These are phyloP conservation scores for Urosaurus nigricauda DNA, from an alignment of 2,797 vertebrate species.

Conservation along the genomic window DNA sequence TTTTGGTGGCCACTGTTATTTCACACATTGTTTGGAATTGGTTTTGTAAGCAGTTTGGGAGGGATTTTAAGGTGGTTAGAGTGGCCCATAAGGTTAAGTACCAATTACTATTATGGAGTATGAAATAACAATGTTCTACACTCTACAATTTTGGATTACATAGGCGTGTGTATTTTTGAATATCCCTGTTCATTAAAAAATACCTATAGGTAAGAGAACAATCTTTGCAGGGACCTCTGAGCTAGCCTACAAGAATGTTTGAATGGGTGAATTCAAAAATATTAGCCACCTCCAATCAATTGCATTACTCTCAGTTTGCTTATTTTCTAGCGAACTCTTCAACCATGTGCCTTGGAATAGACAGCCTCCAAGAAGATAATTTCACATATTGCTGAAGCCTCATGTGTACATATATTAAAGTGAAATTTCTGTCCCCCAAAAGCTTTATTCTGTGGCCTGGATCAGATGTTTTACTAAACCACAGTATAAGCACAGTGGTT, in stretches of 20 bases:
- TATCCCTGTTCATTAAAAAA: too few relatives aligned
- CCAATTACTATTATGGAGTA: too few relatives aligned
- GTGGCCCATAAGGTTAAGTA: too few relatives aligned
- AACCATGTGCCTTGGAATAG: background rate
- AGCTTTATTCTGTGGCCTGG: too few relatives aligned
- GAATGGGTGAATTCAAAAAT: background rate
- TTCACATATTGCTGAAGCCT: too few relatives aligned
- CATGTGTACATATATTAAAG: background rate
- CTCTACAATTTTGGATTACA: too few relatives aligned
- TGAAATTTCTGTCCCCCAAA: background rate
- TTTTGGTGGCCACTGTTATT: background rate
- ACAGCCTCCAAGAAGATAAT: too few relatives aligned
- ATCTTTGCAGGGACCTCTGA: background rate
- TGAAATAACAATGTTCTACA: too few relatives aligned
- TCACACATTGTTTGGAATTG: background rate
- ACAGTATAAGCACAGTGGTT: too few relatives aligned
- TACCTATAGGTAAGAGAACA: background rate
- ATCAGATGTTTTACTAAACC: too few relatives aligned
- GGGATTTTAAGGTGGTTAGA: too few relatives aligned
- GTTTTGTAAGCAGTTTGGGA: background rate
- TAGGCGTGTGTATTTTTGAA: background rate
- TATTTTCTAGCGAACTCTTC: background rate
- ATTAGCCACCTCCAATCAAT: background rate
- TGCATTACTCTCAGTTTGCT: too few relatives aligned
- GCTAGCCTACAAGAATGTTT: background rate